These are phyloP conservation scores for Papilio glaucus DNA, from an alignment of 1,140 invertebrate genomes.

Conservation along the genomic window DNA sequence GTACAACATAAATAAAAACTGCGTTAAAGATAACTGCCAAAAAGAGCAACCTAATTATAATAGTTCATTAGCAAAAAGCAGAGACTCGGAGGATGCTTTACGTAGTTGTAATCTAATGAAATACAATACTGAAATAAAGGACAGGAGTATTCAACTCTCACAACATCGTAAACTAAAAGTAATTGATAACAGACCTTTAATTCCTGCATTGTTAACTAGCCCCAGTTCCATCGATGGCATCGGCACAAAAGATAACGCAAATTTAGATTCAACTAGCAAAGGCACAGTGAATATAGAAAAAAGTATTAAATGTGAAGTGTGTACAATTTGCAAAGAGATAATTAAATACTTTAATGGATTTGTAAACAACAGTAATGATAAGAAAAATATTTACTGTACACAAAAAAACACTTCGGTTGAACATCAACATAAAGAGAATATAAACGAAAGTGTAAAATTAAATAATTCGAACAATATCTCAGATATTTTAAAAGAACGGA, in stretches of 20 bases:
- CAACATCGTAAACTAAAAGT: neutral
- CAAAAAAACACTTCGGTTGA: too few species aligned
- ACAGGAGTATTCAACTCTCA: neutral
- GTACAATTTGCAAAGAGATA: neutral
- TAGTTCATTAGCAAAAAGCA: neutral
- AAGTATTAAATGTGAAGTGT: constrained; percentile 3
- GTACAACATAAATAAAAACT: too few species aligned
- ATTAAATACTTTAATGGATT: neutral
- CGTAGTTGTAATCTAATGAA: neutral
- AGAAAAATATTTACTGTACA: neutral
- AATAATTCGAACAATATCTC: neutral
- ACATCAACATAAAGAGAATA: neutral
- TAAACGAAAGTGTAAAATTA: neutral
- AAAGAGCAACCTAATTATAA: neutral
- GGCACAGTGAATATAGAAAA: neutral
- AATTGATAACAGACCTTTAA: neutral
- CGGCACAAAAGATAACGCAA: neutral
- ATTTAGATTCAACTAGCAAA: neutral
- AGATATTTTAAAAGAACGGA: constrained; percentile 3
- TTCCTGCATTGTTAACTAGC: neutral
- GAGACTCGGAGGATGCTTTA: neutral
- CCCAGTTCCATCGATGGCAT: neutral
- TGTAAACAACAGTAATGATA: constrained; percentile 1
- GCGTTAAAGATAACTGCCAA: neutral
- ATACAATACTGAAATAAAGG: neutral